These are phyloP conservation scores for Chondrilla cf. caribensis DNA, from an alignment of 37 sponge, comb jelly and placozoan species.

Conservation along the genomic window DNA sequence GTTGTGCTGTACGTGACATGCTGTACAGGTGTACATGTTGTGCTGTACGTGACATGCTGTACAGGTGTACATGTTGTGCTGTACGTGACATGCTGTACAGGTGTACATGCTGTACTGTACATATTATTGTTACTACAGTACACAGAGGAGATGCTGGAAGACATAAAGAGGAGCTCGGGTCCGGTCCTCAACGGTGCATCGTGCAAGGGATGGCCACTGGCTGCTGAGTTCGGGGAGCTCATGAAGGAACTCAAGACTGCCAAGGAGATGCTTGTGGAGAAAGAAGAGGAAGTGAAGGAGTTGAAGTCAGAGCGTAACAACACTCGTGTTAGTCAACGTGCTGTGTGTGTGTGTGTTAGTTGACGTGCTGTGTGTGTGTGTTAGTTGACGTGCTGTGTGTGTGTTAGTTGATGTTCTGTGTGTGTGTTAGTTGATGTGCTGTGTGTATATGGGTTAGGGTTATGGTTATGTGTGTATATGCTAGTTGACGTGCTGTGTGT, in stretches of 20 bases:
- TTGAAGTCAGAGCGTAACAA: conserved; percentile 87
- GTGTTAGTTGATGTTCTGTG: not conserved
- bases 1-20: too few relatives aligned
- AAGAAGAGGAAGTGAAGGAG: conserved; percentile 83
- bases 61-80: too few relatives aligned
- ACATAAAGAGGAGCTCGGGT: conserved; percentile 41
- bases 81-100: too few relatives aligned
- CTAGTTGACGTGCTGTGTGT: not conserved
- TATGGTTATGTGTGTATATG: not conserved
- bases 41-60: too few relatives aligned
- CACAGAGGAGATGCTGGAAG: conserved; percentile 34
- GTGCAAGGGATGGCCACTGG: conserved; percentile 53
- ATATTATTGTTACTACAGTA: not conserved
- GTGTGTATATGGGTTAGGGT: not conserved
- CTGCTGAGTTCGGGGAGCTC: conserved; percentile 61
- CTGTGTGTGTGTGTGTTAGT: not conserved
- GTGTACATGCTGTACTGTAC: too few relatives aligned
- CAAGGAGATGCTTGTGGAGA: conserved; percentile 56
- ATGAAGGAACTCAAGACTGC: conserved; percentile 54
- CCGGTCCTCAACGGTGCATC: not conserved
- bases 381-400: not conserved
- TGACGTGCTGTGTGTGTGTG: not conserved
- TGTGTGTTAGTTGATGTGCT: too few relatives aligned
- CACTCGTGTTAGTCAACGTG: conserved; percentile 61
- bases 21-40: too few relatives aligned